Conservation (phyloP, 1,140 invertebrate species). For the Drosophila sechellia region DNA sequence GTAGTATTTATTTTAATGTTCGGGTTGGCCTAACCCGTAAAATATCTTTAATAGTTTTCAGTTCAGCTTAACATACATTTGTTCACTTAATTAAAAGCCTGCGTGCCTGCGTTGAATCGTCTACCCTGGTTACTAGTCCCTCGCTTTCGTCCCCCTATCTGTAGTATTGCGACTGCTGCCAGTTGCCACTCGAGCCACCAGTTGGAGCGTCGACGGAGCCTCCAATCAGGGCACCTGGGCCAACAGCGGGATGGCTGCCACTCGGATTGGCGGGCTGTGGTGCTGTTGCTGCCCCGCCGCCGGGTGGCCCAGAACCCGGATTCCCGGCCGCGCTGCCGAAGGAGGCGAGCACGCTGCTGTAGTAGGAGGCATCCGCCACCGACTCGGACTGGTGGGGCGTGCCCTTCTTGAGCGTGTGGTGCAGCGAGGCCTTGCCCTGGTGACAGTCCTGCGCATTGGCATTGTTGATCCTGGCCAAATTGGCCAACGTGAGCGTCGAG, state of each 20-base stretch:
- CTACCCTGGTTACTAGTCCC: background rate
- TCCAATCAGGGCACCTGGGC: conserved; percentile 3
- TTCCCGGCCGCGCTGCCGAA: conserved; percentile 53
- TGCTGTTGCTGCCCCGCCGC: background rate
- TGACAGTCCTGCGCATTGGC: conserved; percentile 82
- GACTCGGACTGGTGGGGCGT: conserved; percentile 69
- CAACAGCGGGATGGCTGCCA: conserved; percentile 9
- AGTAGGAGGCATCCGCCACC: conserved; percentile 80
- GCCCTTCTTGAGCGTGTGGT: conserved; percentile 76
- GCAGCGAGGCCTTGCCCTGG: conserved; percentile 76
- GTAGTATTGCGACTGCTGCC: conserved; percentile 68
- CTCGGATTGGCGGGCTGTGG: background rate
- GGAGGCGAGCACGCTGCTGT: conserved; percentile 77
- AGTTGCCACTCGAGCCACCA: conserved; percentile 38
- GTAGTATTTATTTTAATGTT: background rate
- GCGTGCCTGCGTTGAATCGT: conserved; percentile 37
- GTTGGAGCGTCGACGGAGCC: conserved; percentile 35
- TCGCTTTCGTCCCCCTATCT: conserved; percentile 32
- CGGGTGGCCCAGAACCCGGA: conserved; percentile 7
- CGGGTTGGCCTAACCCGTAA: conserved; percentile 2
- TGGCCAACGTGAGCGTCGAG: conserved; percentile 76
- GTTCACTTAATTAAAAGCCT: conserved; percentile 34
- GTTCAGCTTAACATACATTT: conserved; percentile 40
- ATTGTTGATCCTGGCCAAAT: conserved; percentile 77
- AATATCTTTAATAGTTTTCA: conserved; percentile 23